These are phyloP conservation scores for Isurus oxyrinchus DNA, from an alignment of 2,113 vertebrate species.

Conservation along the genomic window DNA sequence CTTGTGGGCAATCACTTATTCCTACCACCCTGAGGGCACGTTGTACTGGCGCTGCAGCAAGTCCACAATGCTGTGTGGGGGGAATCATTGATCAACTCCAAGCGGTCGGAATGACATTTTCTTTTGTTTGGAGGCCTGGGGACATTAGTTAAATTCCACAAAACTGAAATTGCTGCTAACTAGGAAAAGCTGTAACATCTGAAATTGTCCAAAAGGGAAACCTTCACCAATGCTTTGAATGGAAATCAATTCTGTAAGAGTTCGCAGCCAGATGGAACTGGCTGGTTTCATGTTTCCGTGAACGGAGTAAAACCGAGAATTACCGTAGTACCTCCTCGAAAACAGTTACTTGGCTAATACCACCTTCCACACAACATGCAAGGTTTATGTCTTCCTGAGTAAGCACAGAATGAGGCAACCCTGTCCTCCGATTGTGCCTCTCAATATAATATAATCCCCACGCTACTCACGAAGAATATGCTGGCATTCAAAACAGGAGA, in stretches of 20 bases:
- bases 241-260: neutral
- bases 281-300: neutral
- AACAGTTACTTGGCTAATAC: neutral
- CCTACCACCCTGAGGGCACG: no score
- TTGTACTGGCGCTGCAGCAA: neutral
- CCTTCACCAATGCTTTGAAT: neutral
- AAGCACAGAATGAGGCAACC: neutral
- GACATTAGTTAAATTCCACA: neutral
- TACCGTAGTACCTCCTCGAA: neutral
- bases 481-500: neutral
- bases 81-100: neutral
- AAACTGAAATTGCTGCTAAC: neutral
- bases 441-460: neutral
- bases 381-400: neutral
- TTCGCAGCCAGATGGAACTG: neutral
- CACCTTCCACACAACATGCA: neutral
- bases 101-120: neutral
- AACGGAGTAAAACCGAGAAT: neutral
- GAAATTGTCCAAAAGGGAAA: neutral
- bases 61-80: neutral
- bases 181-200: neutral
- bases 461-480: neutral
- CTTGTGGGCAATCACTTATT: neutral
- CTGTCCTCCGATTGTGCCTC: neutral
- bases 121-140: neutral